Conservation (phyloP, 2,797 vertebrate species). For the Valencia hispanica region DNA sequence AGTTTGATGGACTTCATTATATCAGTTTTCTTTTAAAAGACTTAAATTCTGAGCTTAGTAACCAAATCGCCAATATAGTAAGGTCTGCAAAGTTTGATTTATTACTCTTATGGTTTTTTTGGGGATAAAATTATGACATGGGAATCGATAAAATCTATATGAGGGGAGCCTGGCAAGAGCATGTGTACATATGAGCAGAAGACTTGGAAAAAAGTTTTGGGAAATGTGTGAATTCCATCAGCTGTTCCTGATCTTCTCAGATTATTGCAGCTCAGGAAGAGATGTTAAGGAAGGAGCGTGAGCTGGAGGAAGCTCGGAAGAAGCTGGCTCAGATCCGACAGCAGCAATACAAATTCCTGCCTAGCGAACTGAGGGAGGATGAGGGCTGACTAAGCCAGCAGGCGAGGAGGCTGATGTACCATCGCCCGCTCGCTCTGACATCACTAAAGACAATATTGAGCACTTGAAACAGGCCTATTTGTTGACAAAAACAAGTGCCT, state of each 20-base stretch:
- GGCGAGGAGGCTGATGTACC: conserved; percentile 18
- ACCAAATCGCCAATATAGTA: too few relatives aligned
- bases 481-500: conserved; percentile 74
- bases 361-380: conserved; percentile 94
- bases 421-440: conserved; percentile 55
- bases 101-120: background rate
- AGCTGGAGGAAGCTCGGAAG: conserved; percentile 97
- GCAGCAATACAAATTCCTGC: conserved; percentile 99
- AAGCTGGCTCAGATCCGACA: conserved; percentile 98
- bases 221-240: conserved; percentile 34
- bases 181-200: background rate
- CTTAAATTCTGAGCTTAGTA: background rate
- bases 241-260: conserved; percentile 69
- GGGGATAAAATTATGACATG: too few relatives aligned
- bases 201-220: conserved; percentile 6
- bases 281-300: conserved; percentile 97
- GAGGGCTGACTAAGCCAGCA: conserved; percentile 83
- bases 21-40: background rate
- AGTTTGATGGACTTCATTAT: background rate
- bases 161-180: background rate
- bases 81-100: background rate
- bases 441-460: conserved; percentile 61
- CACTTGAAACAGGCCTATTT: conserved; percentile 78
- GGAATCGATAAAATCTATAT: too few relatives aligned
- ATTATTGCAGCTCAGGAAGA: conserved; percentile 99